phyloP scores from a whole-genome alignment of 1,140 invertebrate species.

The Arion vulgaris region DNA sequence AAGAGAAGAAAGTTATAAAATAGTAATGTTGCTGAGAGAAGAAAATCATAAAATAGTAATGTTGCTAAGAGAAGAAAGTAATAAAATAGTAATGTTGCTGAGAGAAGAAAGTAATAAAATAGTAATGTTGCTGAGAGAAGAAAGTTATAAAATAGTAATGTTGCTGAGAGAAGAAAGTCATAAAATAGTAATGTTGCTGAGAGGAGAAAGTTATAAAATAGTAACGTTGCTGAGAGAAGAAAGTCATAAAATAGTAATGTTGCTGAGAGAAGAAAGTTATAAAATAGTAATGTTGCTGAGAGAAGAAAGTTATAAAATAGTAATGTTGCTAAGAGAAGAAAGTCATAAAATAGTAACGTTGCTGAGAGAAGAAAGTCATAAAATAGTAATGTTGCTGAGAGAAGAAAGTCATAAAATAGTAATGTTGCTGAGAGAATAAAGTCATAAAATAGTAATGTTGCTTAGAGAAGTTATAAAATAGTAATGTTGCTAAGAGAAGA shows the following conservation, averaged over 20 bases:
- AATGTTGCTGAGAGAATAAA: conserved; percentile 79
- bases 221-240: not conserved
- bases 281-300: not conserved
- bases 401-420: conserved; percentile 45
- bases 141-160: conserved; percentile 45
- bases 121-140: not conserved
- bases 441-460: conserved; percentile 50
- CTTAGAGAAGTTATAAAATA: conserved; percentile 41
- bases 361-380: conserved; percentile 44
- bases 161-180: conserved; percentile 39
- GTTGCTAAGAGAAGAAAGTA: conserved; percentile 38
- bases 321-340: not conserved
- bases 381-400: not conserved
- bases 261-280: conserved; percentile 40
- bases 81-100: conserved; percentile 37
- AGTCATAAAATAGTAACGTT: conserved; percentile 42
- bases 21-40: not conserved
- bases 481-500: not conserved
- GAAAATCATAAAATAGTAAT: conserved; percentile 45
- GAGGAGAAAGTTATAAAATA: conserved; percentile 46
- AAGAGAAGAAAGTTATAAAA: conserved; percentile 47
- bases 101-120: conserved; percentile 54
- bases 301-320: conserved; percentile 46
- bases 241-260: conserved; percentile 44
- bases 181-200: not conserved